phyloP scores from a whole-genome alignment of 2,888 invertebrate species.

The Xestia ashworthii region DNA sequence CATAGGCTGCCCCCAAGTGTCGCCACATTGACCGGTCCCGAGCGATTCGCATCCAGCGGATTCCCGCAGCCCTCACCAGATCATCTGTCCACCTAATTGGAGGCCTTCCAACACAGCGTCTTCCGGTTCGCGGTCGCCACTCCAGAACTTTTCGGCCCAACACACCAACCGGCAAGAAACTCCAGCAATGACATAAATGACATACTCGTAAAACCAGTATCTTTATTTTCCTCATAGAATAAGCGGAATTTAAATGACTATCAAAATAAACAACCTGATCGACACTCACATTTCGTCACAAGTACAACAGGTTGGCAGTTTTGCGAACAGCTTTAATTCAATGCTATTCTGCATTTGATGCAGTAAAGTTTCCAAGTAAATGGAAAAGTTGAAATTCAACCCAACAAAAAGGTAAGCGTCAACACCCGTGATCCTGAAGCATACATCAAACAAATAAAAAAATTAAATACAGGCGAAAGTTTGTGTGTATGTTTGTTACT shows the following conservation, averaged over 20 bases:
- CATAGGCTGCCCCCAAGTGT: too few relatives aligned
- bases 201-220: not conserved
- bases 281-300: constrained; percentile 25
- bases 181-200: not conserved
- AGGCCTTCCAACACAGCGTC: too few relatives aligned
- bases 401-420: not conserved
- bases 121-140: too few relatives aligned
- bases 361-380: not conserved
- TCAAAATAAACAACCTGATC: constrained; percentile 6
- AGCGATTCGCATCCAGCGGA: too few relatives aligned
- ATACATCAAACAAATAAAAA: not conserved
- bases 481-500: too few relatives aligned
- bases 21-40: too few relatives aligned
- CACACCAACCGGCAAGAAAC: not conserved
- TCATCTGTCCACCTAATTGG: too few relatives aligned
- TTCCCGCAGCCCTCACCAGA: too few relatives aligned
- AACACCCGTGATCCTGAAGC: not conserved
- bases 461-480: too few relatives aligned
- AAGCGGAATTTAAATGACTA: constrained; percentile 21
- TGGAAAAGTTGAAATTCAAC: constrained; percentile 30
- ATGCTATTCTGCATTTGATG: constrained; percentile 11
- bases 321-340: not conserved
- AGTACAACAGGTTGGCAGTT: constrained; percentile 27
- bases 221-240: constrained; percentile 33
- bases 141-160: too few relatives aligned